These are phyloP conservation scores for Drosophila buzzatii DNA, from an alignment of 2,888 invertebrate species.

Conservation along the genomic window DNA sequence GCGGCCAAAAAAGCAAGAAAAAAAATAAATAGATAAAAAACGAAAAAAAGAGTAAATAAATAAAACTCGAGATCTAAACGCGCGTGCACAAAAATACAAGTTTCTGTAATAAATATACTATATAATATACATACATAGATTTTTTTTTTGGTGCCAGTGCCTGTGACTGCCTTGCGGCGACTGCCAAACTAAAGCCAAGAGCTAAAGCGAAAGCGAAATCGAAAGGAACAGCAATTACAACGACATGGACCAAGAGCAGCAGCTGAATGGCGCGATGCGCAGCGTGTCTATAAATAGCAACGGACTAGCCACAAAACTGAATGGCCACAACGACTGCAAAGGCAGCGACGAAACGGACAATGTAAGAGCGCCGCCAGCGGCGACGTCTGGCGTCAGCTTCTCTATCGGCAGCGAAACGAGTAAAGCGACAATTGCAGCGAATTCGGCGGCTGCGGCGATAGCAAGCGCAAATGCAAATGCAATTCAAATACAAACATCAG, in stretches of 20 bases:
- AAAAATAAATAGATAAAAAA: slow-evolving; percentile 1
- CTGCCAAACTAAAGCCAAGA: slow-evolving; percentile 32
- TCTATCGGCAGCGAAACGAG: slow-evolving; percentile 12
- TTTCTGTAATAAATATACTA: slow-evolving; percentile 26
- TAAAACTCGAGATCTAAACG: slow-evolving; percentile 20
- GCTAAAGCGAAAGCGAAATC: slow-evolving; percentile 8
- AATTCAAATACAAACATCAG: slow-evolving; percentile 60
- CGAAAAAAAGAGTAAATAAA: background rate
- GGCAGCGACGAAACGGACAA: slow-evolving; percentile 65
- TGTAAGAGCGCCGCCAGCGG: slow-evolving; percentile 48
- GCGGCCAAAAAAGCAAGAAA: slow-evolving; percentile 15
- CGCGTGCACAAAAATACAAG: slow-evolving; percentile 29
- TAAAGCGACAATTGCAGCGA: slow-evolving; percentile 48
- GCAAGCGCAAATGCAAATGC: slow-evolving; percentile 44
- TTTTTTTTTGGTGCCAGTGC: slow-evolving; percentile 43
- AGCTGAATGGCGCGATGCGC: slow-evolving; percentile 83
- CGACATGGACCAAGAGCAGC: slow-evolving; percentile 84
- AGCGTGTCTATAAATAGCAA: slow-evolving; percentile 83
- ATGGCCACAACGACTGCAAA: slow-evolving; percentile 64
- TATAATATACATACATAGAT: slow-evolving; percentile 5
- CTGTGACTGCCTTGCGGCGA: slow-evolving; percentile 30
- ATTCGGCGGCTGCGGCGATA: slow-evolving; percentile 40
- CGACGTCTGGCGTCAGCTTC: slow-evolving; percentile 14
- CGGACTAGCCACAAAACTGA: slow-evolving; percentile 61
- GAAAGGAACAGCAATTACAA: slow-evolving; percentile 33